Evolutionary conservation across 2,797 vertebrate species (phyloP).

Genomic region (Melanogrammus aeglefinus): DNA sequence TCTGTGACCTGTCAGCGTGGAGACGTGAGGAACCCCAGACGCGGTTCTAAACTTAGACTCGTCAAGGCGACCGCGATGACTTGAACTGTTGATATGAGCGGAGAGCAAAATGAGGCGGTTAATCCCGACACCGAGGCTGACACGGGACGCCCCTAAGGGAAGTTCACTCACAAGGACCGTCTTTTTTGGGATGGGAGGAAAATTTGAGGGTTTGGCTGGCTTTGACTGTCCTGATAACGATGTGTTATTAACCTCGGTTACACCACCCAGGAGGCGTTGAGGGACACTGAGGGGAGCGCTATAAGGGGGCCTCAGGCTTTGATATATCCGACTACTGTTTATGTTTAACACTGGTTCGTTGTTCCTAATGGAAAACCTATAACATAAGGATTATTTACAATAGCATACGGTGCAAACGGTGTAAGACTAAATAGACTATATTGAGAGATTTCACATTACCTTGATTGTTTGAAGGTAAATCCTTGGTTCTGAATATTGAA

Average conservation of each 20-base stretch:
- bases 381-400: no score
- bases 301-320: neutral
- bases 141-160: conserved; percentile 57
- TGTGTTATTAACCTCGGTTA: conserved; percentile 53
- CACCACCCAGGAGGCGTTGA: conserved; percentile 33
- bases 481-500: neutral
- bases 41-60: conserved; percentile 64
- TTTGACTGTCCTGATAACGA: conserved; percentile 40
- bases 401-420: neutral
- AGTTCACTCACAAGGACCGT: conserved; percentile 43
- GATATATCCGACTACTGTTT: neutral
- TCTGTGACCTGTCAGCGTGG: conserved; percentile 52
- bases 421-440: neutral
- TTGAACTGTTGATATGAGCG: conserved; percentile 64
- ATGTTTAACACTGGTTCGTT: neutral
- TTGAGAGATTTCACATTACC: neutral
- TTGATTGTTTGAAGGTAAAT: neutral
- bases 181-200: conserved; percentile 47
- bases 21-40: conserved; percentile 71
- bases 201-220: conserved; percentile 35
- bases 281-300: conserved; percentile 32
- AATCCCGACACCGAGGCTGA: conserved; percentile 72
- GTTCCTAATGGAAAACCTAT: neutral
- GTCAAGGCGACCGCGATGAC: conserved; percentile 64
- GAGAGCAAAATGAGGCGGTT: conserved; percentile 63